A percentile compares a stretch with the other conserved stretches of the same genome.
These are phyloP conservation scores for Rhopalosiphum nymphaeae DNA, from an alignment of 2,888 invertebrate genomes.

Conservation along the genomic window DNA sequence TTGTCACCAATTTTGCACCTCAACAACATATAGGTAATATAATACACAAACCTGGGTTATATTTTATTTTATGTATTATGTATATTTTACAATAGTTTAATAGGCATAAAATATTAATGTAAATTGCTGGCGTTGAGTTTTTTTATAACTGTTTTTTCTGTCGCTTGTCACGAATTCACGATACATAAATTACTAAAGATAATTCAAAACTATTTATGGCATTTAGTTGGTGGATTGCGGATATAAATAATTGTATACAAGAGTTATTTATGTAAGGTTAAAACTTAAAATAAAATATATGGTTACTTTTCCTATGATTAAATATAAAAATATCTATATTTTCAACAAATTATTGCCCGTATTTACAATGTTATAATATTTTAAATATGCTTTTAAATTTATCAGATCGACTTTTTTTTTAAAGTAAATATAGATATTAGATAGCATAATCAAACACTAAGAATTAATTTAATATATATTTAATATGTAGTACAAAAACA, in stretches of 20 bases:
- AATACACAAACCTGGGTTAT: not conserved
- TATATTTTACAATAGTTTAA: not conserved
- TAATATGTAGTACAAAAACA: not conserved
- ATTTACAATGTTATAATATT: not conserved
- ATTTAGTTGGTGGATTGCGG: not conserved
- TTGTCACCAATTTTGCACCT: rapidly evolving
- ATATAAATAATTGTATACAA: not conserved
- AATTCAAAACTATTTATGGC: not conserved
- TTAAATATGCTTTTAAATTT: not conserved
- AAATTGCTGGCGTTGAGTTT: not conserved
- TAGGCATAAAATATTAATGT: not conserved
- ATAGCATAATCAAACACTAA: not conserved
- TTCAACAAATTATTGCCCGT: not conserved
- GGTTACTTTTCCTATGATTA: not conserved
- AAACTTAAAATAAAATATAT: not conserved
- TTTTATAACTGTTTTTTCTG: not conserved
- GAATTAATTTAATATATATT: not conserved
- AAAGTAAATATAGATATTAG: not conserved
- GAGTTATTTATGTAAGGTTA: not conserved
- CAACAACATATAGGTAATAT: not conserved
- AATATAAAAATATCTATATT: not conserved
- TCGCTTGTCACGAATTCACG: not conserved
- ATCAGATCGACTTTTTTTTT: not conserved
- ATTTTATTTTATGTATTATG: not conserved
- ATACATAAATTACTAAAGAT: not conserved